A percentile compares a stretch with the other conserved stretches of the same genome.
phyloP scores from a whole-genome alignment of 2,888 invertebrate species.

The Epinotia nisella region DNA sequence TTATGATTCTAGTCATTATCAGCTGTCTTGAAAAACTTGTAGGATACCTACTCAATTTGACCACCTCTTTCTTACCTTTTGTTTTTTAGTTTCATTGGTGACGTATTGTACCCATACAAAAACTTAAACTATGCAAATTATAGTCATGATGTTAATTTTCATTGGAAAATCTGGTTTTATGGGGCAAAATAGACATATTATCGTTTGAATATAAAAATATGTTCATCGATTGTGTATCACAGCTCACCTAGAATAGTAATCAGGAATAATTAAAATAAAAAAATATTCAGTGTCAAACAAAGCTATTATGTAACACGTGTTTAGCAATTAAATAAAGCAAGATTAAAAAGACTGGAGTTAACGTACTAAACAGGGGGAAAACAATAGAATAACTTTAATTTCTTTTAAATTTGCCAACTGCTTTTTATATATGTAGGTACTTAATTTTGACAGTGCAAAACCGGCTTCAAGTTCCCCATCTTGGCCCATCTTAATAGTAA shows the following conservation, averaged over 20 bases:
- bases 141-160: slow-evolving; percentile 8
- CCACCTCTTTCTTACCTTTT: not conserved
- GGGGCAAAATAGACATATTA: not conserved
- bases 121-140: not conserved
- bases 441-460: too few species aligned
- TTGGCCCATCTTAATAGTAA: too few species aligned
- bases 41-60: not conserved
- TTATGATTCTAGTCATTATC: not conserved
- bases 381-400: too few species aligned
- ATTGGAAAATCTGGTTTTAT: slow-evolving; percentile 10
- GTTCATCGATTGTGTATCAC: not conserved
- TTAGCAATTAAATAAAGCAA: slow-evolving; percentile 7
- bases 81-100: not conserved
- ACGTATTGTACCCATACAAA: not conserved
- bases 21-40: not conserved
- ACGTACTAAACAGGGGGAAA: too few species aligned
- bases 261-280: not conserved
- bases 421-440: too few species aligned
- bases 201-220: not conserved
- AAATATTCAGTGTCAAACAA: not conserved
- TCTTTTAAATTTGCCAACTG: too few species aligned
- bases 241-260: not conserved
- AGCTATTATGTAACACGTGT: slow-evolving; percentile 11
- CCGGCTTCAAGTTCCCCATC: too few species aligned
- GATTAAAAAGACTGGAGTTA: not conserved